These are phyloP conservation scores for Neogobius melanostomus DNA, from an alignment of 2,113 vertebrate genomes.

Conservation along the genomic window DNA sequence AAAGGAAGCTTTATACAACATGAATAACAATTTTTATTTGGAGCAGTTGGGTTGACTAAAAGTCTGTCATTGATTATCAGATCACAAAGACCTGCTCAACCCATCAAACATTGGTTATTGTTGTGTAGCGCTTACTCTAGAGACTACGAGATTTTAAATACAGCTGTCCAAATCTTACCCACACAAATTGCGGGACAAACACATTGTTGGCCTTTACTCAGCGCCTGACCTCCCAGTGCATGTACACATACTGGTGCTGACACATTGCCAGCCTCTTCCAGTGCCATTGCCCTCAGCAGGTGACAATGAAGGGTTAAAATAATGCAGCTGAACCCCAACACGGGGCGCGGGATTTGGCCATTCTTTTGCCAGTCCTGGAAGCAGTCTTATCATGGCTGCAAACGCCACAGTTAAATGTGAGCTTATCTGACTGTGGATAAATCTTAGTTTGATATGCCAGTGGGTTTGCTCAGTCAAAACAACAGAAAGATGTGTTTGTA, in stretches of 20 bases:
- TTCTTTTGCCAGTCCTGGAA: slow-evolving; percentile 30
- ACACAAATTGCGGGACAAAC: slow-evolving; percentile 7
- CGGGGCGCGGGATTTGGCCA: slow-evolving; percentile 42
- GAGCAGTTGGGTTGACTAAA: no score
- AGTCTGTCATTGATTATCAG: background rate
- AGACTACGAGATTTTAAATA: background rate
- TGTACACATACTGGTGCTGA: slow-evolving; percentile 32
- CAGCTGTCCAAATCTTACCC: background rate
- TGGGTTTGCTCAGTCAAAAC: slow-evolving; percentile 7
- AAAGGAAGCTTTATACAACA: no score
- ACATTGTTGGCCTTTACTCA: slow-evolving; percentile 29
- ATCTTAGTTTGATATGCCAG: background rate
- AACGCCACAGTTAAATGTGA: slow-evolving; percentile 16
- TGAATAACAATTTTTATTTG: no score
- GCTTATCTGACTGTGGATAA: slow-evolving; percentile 1
- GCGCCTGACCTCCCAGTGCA: slow-evolving; percentile 41
- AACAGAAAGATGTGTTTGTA: background rate
- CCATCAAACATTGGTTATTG: slow-evolving; percentile 25
- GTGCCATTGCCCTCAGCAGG: slow-evolving; percentile 43
- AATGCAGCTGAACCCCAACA: slow-evolving; percentile 48
- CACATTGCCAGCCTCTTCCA: slow-evolving; percentile 38
- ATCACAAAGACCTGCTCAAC: slow-evolving; percentile 40
- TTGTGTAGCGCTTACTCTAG: background rate
- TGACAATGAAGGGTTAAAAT: slow-evolving; percentile 72
- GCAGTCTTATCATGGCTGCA: slow-evolving; percentile 22